Conservation (phyloP, 1,140 invertebrate genomes). For the Drosophila ironensis region DNA sequence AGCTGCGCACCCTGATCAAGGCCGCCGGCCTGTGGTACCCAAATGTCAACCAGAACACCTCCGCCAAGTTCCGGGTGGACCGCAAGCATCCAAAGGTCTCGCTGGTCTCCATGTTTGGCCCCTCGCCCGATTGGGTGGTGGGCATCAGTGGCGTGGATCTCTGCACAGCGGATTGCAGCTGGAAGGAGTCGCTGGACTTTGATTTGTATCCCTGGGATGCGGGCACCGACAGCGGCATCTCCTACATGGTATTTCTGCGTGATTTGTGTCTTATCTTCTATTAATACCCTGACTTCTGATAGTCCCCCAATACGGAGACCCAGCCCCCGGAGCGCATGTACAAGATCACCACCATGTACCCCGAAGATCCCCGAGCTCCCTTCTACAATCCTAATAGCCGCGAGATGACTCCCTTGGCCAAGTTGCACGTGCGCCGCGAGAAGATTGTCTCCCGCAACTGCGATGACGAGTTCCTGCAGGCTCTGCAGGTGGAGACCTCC, state of each 20-base stretch:
- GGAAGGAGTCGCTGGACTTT: constrained; percentile 90
- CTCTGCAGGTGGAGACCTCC: constrained; percentile 85
- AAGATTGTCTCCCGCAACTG: constrained; percentile 88
- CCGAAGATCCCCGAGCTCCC: constrained; percentile 93
- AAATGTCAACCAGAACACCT: constrained; percentile 93
- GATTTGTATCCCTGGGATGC: constrained; percentile 97
- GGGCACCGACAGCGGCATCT: constrained; percentile 95
- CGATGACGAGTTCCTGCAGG: constrained; percentile 85
- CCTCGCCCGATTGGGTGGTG: constrained; percentile 97
- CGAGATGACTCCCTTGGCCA: constrained; percentile 92
- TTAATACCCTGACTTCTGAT: neutral
- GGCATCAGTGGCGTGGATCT: constrained; percentile 94
- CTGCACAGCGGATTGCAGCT: constrained; percentile 93
- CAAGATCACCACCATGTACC: constrained; percentile 92
- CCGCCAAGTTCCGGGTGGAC: constrained; percentile 93
- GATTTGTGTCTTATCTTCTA: neutral
- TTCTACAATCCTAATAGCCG: constrained; percentile 92
- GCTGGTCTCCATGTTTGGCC: constrained; percentile 96
- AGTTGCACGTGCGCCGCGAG: constrained; percentile 87
- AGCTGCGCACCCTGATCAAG: constrained; percentile 96
- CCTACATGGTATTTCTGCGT: constrained; percentile 89
- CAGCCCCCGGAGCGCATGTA: constrained; percentile 89
- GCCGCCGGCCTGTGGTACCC: constrained; percentile 97
- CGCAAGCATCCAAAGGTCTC: constrained; percentile 94
- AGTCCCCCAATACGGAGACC: constrained; percentile 93